Conservation (phyloP, 2,888 invertebrate genomes). For the Ochropleura leucogaster region DNA sequence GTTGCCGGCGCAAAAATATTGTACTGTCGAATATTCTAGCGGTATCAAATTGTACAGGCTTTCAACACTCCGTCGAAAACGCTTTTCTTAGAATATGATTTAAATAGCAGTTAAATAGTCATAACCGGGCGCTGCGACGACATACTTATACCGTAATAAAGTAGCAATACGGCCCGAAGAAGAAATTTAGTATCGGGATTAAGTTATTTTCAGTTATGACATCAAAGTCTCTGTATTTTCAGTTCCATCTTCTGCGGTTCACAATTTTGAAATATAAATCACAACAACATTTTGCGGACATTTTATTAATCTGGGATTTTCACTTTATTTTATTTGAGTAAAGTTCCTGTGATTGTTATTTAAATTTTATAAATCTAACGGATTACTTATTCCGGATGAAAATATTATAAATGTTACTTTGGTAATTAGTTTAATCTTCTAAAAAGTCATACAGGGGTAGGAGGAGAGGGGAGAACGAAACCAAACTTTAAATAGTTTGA, state of each 20-base stretch:
- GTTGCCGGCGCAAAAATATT: conserved; percentile 79
- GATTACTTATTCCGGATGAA: not conserved
- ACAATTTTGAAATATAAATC: conserved; percentile 32
- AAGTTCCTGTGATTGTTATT: not conserved
- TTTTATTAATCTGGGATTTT: conserved; percentile 2
- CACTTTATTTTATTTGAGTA: conserved; percentile 16
- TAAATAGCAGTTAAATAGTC: conserved; percentile 82
- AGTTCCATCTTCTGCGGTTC: conserved; percentile 58
- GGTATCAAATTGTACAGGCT: conserved; percentile 53
- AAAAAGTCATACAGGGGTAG: not conserved
- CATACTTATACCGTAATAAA: conserved; percentile 84
- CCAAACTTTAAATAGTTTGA: not conserved
- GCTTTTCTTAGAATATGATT: conserved; percentile 83
- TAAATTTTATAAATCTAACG: not conserved
- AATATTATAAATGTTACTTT: not conserved
- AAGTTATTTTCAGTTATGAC: conserved; percentile 69
- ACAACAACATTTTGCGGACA: conserved; percentile 40
- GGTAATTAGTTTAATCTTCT: conserved; percentile 4
- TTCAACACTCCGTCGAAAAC: conserved; percentile 51
- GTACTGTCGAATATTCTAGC: conserved; percentile 51
- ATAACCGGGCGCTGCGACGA: conserved; percentile 78
- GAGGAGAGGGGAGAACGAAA: not conserved
- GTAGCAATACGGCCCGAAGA: conserved; percentile 72
- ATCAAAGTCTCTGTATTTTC: conserved; percentile 57
- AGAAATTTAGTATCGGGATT: conserved; percentile 68